These are phyloP conservation scores for Eristalis pertinax DNA, from an alignment of 2,888 invertebrate species.

Conservation along the genomic window DNA sequence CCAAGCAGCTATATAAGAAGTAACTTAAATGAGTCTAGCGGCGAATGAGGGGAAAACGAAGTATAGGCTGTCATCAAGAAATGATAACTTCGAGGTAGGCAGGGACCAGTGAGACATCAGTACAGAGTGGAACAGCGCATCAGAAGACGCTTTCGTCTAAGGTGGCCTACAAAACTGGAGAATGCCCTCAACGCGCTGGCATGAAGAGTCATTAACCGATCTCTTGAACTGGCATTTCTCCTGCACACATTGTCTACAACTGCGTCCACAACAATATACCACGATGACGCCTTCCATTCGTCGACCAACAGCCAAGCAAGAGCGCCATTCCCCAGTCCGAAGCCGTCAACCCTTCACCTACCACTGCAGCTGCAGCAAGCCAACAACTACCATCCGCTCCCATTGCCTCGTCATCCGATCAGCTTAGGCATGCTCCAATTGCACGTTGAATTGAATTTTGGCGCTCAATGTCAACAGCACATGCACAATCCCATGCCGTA, in stretches of 20 bases:
- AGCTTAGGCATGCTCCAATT: constrained; percentile 1
- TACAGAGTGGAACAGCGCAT: no score
- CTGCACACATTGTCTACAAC: not conserved
- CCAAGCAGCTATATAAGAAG: no score
- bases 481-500: constrained; percentile 20
- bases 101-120: no score
- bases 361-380: not conserved
- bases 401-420: not conserved
- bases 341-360: not conserved
- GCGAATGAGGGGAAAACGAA: no score
- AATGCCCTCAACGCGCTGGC: no score
- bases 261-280: not conserved
- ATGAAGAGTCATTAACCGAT: not conserved
- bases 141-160: no score
- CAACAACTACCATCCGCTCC: not conserved
- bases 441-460: constrained; percentile 42
- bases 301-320: not conserved
- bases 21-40: no score
- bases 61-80: no score
- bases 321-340: not conserved
- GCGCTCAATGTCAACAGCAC: constrained; percentile 42
- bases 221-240: not conserved
- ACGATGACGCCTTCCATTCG: not conserved
- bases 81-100: no score
- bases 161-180: no score